Evolutionary conservation across 2,113 vertebrate species (phyloP).

Genomic region (Hydrolagus affinis): DNA sequence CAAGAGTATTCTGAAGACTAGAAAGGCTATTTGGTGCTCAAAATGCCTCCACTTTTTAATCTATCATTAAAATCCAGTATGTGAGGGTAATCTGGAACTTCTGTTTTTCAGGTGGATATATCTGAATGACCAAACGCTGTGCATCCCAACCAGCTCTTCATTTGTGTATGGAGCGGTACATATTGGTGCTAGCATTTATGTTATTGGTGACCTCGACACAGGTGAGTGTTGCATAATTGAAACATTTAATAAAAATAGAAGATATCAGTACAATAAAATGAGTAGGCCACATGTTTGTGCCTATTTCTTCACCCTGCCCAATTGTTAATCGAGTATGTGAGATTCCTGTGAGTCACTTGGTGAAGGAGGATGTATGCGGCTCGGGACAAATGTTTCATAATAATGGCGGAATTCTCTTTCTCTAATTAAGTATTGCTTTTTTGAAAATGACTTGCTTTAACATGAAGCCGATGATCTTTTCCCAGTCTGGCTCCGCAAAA

Average conservation of each 20-base stretch:
- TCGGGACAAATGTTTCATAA: neutral
- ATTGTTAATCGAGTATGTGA: neutral
- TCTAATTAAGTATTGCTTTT: neutral
- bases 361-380: neutral
- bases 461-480: neutral
- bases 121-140: slow-evolving; percentile 85
- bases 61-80: too few relatives aligned
- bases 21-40: too few relatives aligned
- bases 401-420: neutral
- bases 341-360: neutral
- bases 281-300: neutral
- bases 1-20: too few relatives aligned
- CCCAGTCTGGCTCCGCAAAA: neutral
- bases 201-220: slow-evolving; percentile 95
- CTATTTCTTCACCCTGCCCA: neutral
- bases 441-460: neutral
- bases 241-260: neutral
- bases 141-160: slow-evolving; percentile 86
- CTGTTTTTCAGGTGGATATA: slow-evolving; percentile 79
- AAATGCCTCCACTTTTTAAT: too few relatives aligned
- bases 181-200: slow-evolving; percentile 88
- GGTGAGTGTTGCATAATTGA: slow-evolving; percentile 52
- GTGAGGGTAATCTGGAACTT: too few relatives aligned
- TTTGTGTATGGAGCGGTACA: slow-evolving; percentile 92
- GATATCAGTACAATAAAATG: neutral